phyloP scores from a whole-genome alignment of 53 echinoderm and acorn worm genomes.

The Temnopleurus reevesii region DNA sequence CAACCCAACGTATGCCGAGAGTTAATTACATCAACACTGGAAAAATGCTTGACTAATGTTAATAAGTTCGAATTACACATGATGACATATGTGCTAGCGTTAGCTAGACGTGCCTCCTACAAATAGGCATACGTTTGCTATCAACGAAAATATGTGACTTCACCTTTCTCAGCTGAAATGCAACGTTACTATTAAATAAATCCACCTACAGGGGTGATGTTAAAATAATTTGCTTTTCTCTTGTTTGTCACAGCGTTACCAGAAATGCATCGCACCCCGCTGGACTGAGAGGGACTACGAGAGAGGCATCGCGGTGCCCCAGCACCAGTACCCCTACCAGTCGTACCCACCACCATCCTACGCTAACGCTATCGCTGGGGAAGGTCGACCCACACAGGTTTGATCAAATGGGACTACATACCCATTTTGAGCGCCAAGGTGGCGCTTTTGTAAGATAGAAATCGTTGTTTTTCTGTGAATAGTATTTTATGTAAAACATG shows the following conservation, averaged over 20 bases:
- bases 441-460: slow-evolving; percentile 26
- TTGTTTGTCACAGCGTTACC: slow-evolving; percentile 70
- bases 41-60: no score
- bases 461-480: background rate
- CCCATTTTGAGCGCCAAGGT: background rate
- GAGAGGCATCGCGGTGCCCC: slow-evolving; percentile 65
- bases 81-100: no score
- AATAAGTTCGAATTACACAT: no score
- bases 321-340: slow-evolving; percentile 78
- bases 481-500: background rate
- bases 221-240: background rate
- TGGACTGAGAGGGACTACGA: slow-evolving; percentile 83
- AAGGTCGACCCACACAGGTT: slow-evolving; percentile 47
- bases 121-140: no score
- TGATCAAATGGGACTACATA: background rate
- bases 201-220: no score
- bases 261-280: slow-evolving; percentile 77
- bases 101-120: no score
- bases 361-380: slow-evolving; percentile 79
- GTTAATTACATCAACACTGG: no score
- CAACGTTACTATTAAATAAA: no score
- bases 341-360: slow-evolving; percentile 89
- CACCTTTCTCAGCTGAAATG: no score
- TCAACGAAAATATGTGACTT: no score
- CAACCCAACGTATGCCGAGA: no score